Base-by-base conservation (phyloP, 2,888 invertebrate genomes). In the Caenorhabditis japonica region DNA sequence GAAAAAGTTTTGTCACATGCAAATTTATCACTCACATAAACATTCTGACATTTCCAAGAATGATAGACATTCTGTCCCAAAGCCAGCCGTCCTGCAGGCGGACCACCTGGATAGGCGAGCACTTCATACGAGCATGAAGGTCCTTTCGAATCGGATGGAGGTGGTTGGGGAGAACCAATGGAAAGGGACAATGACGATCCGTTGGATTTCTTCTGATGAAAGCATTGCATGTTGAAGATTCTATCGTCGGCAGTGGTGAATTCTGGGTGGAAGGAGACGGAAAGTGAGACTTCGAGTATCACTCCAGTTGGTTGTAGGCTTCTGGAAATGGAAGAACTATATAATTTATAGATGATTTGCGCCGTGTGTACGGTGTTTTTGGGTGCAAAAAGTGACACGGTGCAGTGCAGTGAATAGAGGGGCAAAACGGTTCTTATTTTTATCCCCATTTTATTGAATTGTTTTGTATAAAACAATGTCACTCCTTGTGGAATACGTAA, bases 181-280 rank as follows among this genome's bases (percentile, higher is more conserved):
- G 59, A 36, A 5, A 70, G 23, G 10, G 58, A 52, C 23, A 43
- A 53, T 8, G 55, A 52, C 0, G 56, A 36, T 49, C 59, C 59
- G 36, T 70, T 70, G 1, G 38, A 12, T 38, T 75, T 74, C 38
- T 70, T 66, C 33, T 75, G 73, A 66, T 84, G 83, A 30, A 82
- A 76, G 46, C 84, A 84, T 21, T 79, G 62, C 43, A 84, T 59
- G 27, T 80, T 69, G 64, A 80, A 84, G 15, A 84, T 43, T 30
- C 80, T 73, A 59, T 84, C 84, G 49, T 77, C 79, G n/a, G 56
- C 60, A 2, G 84, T 84, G 12, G 83, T 79, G 64, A 83, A 84
- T 36, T 84, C 79, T 2, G 77, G 81, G 61, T 84, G 83, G 52
- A 84, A 84, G 2, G 84, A 81, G 10, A 84, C 77, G 1, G 83